Base-by-base conservation (phyloP, 2,113 vertebrate genomes). In the Dicentrarchus labrax region DNA sequence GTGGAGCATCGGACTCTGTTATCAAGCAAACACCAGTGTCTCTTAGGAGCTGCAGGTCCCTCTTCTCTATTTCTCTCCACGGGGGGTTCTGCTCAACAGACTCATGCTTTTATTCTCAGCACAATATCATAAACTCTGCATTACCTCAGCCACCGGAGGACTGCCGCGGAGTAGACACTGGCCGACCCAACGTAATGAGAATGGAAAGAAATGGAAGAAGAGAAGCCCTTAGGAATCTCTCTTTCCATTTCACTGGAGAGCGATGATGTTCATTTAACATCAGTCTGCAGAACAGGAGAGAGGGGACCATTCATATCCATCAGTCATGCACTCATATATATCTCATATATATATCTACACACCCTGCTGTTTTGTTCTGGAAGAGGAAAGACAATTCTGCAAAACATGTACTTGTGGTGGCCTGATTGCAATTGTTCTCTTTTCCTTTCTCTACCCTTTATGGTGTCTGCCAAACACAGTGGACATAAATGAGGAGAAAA, bases 71-170 rank as follows among this genome's bases (percentile, higher is more conserved):
- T 83, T 85, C 69, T 87, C 81, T 91, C 78, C 82, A 78, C 43
- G 9, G 66, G 67, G 65, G 45, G 72, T 60, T 83, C 84, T 68
- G 83, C 70, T 89, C 70, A 59, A 76, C 84, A 62, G 82, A 86
- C 82, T 89, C 79, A 67, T 62, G 80, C 86, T 85, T 86, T 76
- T 94, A 62, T 95, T 94, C 95, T 95, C 95, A 95, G 96, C 95
- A 96, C 96, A 96, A 95, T 72, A 91, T 94, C 94, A 94, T 90
- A 95, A 91, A 95, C 94, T 95, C 93, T 96, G 93, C 95, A 94
- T 96, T 95, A 95, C 96, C 96, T 96, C 96, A 92, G 96, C 96
- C 81, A 0, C 77, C 70, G 78, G 92, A 94, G 94, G 95, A 94
- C 93, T 85, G 91, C 94, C 93, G 94, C 94, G 93, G 92, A 92